Conservation (phyloP, 2,888 invertebrate species). For the Perizoma affinitatum region DNA sequence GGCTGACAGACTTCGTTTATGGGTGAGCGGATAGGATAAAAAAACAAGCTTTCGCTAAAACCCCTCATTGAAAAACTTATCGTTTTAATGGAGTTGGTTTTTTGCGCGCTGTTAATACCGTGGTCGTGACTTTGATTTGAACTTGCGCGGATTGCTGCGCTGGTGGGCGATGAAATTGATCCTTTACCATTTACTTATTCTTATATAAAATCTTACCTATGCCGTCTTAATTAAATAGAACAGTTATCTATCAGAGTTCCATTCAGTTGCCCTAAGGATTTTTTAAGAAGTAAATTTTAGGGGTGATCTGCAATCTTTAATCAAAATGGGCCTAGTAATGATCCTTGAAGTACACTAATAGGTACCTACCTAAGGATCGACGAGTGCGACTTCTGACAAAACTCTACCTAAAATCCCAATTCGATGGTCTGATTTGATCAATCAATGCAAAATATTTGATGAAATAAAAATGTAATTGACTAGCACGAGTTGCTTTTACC, state of each 20-base stretch:
- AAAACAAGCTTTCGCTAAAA: constrained; percentile 56
- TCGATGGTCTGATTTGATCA: background rate
- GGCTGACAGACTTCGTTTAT: constrained; percentile 74
- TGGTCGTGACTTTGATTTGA: constrained; percentile 36
- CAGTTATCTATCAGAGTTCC: too few relatives aligned
- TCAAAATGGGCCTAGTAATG: too few relatives aligned
- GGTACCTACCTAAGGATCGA: too few relatives aligned
- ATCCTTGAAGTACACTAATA: too few relatives aligned
- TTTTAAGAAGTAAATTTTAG: too few relatives aligned
- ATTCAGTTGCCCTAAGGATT: too few relatives aligned
- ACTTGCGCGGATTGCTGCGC: constrained; percentile 28
- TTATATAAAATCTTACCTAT: too few relatives aligned
- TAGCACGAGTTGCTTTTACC: constrained; percentile 57
- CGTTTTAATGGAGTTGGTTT: constrained; percentile 56
- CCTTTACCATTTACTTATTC: background rate
- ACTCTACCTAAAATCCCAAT: background rate
- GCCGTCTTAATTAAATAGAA: too few relatives aligned
- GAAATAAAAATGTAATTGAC: constrained; percentile 52
- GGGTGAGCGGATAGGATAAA: constrained; percentile 61
- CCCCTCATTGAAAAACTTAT: constrained; percentile 64
- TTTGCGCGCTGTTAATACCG: constrained; percentile 42
- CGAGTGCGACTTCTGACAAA: too few relatives aligned
- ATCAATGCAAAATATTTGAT: constrained; percentile 18
- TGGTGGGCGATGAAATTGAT: constrained; percentile 2
- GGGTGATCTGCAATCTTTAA: too few relatives aligned